Evolutionary conservation across 2,888 invertebrate genomes (phyloP).

Genomic region (Chloroclysta siterata): DNA sequence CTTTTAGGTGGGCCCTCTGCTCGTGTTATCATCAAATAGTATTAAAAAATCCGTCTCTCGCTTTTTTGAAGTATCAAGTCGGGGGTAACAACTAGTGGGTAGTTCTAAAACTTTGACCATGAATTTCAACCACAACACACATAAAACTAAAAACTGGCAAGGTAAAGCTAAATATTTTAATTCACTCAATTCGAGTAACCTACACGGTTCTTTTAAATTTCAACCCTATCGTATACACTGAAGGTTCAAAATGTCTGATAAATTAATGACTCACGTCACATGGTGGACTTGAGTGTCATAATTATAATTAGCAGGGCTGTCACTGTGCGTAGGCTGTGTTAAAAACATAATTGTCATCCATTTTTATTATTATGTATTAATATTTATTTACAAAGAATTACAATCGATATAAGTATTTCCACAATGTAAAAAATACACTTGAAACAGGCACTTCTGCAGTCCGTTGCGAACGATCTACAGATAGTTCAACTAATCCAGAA

Average conservation of each 20-base stretch:
- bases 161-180: slow-evolving; percentile 32
- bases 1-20: too few relatives aligned
- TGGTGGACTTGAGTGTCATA: slow-evolving; percentile 28
- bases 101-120: slow-evolving; percentile 8
- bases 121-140: slow-evolving; percentile 26
- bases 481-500: too few relatives aligned
- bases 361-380: too few relatives aligned
- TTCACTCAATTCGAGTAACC: slow-evolving; percentile 24
- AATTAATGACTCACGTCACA: slow-evolving; percentile 17
- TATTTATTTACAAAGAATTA: too few relatives aligned
- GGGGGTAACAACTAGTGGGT: background rate
- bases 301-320: slow-evolving; percentile 34
- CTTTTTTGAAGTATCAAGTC: too few relatives aligned
- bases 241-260: slow-evolving; percentile 25
- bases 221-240: slow-evolving; percentile 23
- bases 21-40: too few relatives aligned
- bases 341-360: too few relatives aligned
- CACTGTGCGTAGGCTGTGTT: background rate
- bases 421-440: too few relatives aligned
- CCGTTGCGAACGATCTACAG: too few relatives aligned
- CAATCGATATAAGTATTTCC: too few relatives aligned
- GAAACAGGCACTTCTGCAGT: too few relatives aligned
- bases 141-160: slow-evolving; percentile 27
- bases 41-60: too few relatives aligned
- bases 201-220: slow-evolving; percentile 19